Evolutionary conservation across 2,888 invertebrate species (phyloP).

Genomic region (Drosophila colorata): DNA sequence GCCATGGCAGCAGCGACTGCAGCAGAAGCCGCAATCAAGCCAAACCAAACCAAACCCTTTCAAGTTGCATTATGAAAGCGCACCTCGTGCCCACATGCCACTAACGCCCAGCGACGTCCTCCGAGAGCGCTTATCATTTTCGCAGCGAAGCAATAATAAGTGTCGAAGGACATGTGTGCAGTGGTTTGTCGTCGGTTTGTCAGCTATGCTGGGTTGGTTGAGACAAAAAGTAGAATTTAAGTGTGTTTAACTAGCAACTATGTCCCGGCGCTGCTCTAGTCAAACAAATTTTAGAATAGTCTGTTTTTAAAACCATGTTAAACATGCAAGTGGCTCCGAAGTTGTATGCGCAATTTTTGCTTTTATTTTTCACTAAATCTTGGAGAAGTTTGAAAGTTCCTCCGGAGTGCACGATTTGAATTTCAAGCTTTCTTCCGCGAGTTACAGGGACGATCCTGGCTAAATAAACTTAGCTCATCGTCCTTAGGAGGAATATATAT

Average conservation of each 20-base stretch:
- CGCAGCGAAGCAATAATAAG: constrained; percentile 50
- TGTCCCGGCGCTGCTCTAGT: too few relatives aligned
- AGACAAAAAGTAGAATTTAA: constrained; percentile 1
- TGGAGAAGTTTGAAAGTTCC: too few relatives aligned
- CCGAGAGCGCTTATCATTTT: constrained; percentile 39
- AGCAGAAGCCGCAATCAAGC: constrained; percentile 13
- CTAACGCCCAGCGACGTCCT: constrained; percentile 1
- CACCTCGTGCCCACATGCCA: background rate
- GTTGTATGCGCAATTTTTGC: too few relatives aligned
- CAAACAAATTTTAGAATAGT: too few relatives aligned
- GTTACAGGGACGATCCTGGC: too few relatives aligned
- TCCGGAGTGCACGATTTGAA: too few relatives aligned
- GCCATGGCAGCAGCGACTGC: constrained; percentile 18
- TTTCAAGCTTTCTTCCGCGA: too few relatives aligned
- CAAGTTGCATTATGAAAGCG: constrained; percentile 39
- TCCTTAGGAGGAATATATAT: too few relatives aligned
- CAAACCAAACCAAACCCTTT: constrained; percentile 43
- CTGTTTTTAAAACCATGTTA: too few relatives aligned
- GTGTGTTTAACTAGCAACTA: background rate
- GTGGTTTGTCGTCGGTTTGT: constrained; percentile 19
- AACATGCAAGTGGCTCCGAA: too few relatives aligned
- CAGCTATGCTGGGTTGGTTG: background rate
- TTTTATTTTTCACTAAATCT: too few relatives aligned
- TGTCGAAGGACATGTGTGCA: constrained; percentile 45
- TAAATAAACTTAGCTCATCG: too few relatives aligned